These are phyloP conservation scores for Amazona guildingii DNA, from an alignment of 2,113 vertebrate species.

Conservation along the genomic window DNA sequence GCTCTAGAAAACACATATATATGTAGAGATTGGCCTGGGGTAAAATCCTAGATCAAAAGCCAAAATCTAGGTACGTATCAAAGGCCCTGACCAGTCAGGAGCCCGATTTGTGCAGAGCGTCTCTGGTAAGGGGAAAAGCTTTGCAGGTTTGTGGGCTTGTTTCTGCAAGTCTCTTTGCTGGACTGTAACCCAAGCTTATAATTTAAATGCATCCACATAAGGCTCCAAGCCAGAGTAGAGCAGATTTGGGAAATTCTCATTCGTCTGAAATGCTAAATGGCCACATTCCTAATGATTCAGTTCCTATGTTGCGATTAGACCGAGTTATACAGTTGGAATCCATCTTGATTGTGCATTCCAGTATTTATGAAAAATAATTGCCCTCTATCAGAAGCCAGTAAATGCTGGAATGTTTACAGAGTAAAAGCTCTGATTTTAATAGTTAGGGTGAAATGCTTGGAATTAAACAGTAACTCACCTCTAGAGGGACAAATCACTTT, in stretches of 20 bases:
- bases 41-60: neutral
- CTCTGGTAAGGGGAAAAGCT: neutral
- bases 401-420: neutral
- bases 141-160: neutral
- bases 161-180: neutral
- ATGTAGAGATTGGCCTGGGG: neutral
- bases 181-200: neutral
- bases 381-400: neutral
- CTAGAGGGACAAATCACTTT: neutral
- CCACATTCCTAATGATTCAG: neutral
- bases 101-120: neutral
- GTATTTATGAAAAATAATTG: neutral
- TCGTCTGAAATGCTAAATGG: neutral
- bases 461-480: neutral
- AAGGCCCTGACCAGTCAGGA: neutral
- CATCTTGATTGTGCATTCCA: neutral
- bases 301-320: neutral
- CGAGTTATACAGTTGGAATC: neutral
- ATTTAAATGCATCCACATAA: neutral
- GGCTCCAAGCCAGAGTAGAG: neutral
- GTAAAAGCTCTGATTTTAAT: neutral
- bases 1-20: rapidly evolving
- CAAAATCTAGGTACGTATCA: neutral
- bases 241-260: neutral
- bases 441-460: neutral